Evolutionary conservation across 2,113 vertebrate species (phyloP).

Genomic region (Crotalus tigris): DNA sequence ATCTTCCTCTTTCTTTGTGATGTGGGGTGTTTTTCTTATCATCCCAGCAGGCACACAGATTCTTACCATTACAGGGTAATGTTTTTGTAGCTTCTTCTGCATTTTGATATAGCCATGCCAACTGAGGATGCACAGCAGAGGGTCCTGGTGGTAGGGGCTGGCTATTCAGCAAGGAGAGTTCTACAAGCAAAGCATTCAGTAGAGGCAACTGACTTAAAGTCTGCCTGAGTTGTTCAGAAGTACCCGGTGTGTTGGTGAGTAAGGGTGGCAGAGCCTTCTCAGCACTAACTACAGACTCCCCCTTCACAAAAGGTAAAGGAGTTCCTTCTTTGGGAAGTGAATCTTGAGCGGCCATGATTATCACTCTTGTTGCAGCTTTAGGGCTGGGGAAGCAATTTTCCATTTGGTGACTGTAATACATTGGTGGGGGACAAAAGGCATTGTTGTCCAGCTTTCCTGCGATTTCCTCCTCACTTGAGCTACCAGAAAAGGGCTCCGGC

Average conservation of each 20-base stretch:
- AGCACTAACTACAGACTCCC: neutral
- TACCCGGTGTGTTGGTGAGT: neutral
- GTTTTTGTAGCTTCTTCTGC: neutral
- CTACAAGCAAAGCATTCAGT: slow-evolving; percentile 81
- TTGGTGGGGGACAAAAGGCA: slow-evolving; percentile 78
- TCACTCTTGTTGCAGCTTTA: neutral
- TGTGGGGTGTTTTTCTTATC: neutral
- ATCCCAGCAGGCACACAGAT: neutral
- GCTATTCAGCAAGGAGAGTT: slow-evolving; percentile 77
- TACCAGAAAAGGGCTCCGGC: slow-evolving; percentile 3
- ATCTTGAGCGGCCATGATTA: slow-evolving; percentile 10
- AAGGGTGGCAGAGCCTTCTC: neutral
- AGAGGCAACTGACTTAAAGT: slow-evolving; percentile 77
- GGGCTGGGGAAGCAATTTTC: slow-evolving; percentile 19
- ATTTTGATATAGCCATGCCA: slow-evolving; percentile 68
- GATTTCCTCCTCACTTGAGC: slow-evolving; percentile 2
- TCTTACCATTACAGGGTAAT: neutral
- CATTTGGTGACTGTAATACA: slow-evolving; percentile 74
- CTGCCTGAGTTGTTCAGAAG: neutral
- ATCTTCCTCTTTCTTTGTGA: neutral
- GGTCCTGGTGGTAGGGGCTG: slow-evolving; percentile 32
- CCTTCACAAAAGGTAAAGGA: neutral
- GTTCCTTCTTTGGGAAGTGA: neutral
- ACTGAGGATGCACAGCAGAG: slow-evolving; percentile 6
- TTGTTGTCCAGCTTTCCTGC: slow-evolving; percentile 57